Base-by-base conservation (phyloP, 2,113 vertebrate species). In the Pimephales promelas region DNA sequence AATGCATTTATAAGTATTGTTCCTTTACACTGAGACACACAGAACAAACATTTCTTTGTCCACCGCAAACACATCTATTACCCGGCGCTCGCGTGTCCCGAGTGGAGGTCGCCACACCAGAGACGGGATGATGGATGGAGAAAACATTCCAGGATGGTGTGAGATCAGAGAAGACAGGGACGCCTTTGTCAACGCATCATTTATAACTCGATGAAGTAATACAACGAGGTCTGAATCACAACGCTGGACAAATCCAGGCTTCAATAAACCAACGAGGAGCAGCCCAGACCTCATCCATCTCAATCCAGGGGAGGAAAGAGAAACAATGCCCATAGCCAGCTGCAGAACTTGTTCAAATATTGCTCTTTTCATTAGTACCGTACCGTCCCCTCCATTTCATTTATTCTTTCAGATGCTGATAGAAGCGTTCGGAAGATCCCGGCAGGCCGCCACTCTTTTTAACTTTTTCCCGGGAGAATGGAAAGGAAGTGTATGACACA, bases 131-230 rank as follows among this genome's bases (percentile, higher is more conserved):
- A 83, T 61, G 57, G 57, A 83, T 71, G 73, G 36, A 70, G 79
- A 85, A 76, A 85, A 85, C 72, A 71, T 78, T 78, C 73, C 73
- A 28, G 49, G 47, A 66, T 40, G 24, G 70, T 75, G 59, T 54
- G 57, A 31, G 70, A 82, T 57, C 47, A 82, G 24, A 59, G 49
- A 5, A 26, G 56, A 87, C 87, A 89, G 85, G 82, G 76, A 62
- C 78, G 24, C 54, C 14, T 79, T 84, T 88, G 86, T 86, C 36
- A 54, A n/a, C 49, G 13, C 86, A 61, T 5, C 28, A 84, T 86
- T 72, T 79, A 70, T 89, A 62, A 59, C 26, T 82, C 73, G 5
- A 56, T 79, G 36, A 28, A 84, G 82, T 66, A 85, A 36, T 56
- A 80, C 79, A 78, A 76, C 26, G 10, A 31, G 43, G 45, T 66